These are phyloP conservation scores for Melinaea menophilus DNA, from an alignment of 2,888 invertebrate genomes.

Conservation along the genomic window DNA sequence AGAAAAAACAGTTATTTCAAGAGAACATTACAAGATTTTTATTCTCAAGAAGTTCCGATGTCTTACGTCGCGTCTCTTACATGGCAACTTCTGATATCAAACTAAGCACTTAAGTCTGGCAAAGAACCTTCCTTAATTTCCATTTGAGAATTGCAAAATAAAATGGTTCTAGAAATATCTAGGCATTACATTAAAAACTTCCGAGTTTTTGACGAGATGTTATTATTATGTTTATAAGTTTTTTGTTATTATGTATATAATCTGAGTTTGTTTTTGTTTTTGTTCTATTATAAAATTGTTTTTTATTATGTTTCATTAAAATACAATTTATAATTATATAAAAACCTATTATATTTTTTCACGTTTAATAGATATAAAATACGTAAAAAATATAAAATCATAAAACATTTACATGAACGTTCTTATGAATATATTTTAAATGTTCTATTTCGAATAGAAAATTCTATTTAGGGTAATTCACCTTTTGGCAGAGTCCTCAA, in stretches of 20 bases:
- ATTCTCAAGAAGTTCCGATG: constrained; percentile 22
- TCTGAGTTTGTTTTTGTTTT: neutral
- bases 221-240: neutral
- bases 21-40: constrained; percentile 11
- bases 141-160: constrained; percentile 25
- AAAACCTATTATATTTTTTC: too few species aligned
- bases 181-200: constrained; percentile 17
- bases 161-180: constrained; percentile 15
- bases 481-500: too few species aligned
- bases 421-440: too few species aligned
- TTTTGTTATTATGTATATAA: neutral
- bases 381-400: too few species aligned
- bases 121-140: constrained; percentile 25
- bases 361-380: too few species aligned
- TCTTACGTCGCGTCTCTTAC: constrained; percentile 16
- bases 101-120: constrained; percentile 24
- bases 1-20: neutral
- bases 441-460: too few species aligned
- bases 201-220: neutral
- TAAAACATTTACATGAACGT: too few species aligned
- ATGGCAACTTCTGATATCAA: constrained; percentile 25
- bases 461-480: too few species aligned
- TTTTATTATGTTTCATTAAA: too few species aligned
- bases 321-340: too few species aligned
- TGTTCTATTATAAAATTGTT: too few species aligned